Percentiles rank a stretch among this genome's conserved stretches.
phyloP scores from a whole-genome alignment of 1,140 invertebrate species.

The Hypsibius dujardini region DNA sequence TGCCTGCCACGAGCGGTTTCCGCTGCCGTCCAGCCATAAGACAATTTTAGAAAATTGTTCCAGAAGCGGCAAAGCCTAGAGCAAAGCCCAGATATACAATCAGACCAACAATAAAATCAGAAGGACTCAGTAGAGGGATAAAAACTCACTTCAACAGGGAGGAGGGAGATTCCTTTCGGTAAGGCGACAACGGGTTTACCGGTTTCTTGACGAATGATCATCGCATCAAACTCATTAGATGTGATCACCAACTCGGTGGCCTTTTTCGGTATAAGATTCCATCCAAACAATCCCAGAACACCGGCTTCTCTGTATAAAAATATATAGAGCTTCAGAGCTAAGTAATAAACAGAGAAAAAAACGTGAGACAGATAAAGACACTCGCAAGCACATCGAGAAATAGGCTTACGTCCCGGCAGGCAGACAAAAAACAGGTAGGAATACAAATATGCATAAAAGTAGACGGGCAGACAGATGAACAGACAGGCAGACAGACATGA shows the following conservation, averaged over 20 bases:
- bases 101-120: constrained; percentile 15
- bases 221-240: constrained; percentile 31
- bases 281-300: constrained; percentile 29
- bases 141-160: constrained; percentile 30
- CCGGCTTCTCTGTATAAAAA: constrained; percentile 20
- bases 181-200: constrained; percentile 29
- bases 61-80: constrained; percentile 48
- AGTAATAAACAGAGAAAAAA: too few relatives aligned
- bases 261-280: constrained; percentile 24
- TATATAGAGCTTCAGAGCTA: constrained; percentile 5
- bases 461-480: too few relatives aligned
- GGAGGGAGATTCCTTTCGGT: constrained; percentile 27
- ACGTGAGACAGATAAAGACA: too few relatives aligned
- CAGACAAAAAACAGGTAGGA: too few relatives aligned
- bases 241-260: constrained; percentile 30
- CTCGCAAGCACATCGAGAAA: too few relatives aligned
- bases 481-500: too few relatives aligned
- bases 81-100: too few relatives aligned
- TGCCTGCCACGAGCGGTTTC: constrained; percentile 51
- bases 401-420: too few relatives aligned
- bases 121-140: constrained; percentile 20
- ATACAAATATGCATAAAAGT: too few relatives aligned
- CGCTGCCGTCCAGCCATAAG: constrained; percentile 58
- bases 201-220: constrained; percentile 31
- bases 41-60: constrained; percentile 56